Conservation (phyloP, 2,888 invertebrate species). For the Megaustenia siamemsis region DNA sequence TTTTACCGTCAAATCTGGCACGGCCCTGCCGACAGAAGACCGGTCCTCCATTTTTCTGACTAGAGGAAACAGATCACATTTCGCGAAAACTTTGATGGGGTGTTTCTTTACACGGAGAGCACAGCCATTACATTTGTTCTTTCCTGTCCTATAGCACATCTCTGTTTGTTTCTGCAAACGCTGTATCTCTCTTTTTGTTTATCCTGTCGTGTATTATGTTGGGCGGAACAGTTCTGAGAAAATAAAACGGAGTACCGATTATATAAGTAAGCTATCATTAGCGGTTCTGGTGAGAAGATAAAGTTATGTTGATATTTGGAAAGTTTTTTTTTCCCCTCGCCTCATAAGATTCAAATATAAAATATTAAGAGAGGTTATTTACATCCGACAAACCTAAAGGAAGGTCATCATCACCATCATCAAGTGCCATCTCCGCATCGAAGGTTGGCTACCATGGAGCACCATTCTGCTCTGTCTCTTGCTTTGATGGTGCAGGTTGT, state of each 20-base stretch:
- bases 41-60: not conserved
- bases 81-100: conserved; percentile 1
- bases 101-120: not conserved
- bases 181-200: not conserved
- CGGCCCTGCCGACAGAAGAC: not conserved
- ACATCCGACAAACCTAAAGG: too few relatives aligned
- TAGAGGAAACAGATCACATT: conserved; percentile 1
- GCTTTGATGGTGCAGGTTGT: too few relatives aligned
- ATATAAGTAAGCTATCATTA: conserved; percentile 11
- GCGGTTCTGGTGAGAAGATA: not conserved
- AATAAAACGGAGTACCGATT: conserved; percentile 12
- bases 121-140: not conserved
- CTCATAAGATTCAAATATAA: too few relatives aligned
- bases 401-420: too few relatives aligned
- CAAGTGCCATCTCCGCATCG: too few relatives aligned
- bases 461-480: too few relatives aligned
- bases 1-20: not conserved
- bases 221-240: not conserved
- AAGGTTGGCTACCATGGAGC: too few relatives aligned
- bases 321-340: too few relatives aligned
- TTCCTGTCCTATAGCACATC: not conserved
- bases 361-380: too few relatives aligned
- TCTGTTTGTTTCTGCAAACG: not conserved
- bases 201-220: not conserved
- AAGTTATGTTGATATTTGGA: too few relatives aligned